phyloP scores from a whole-genome alignment of 1,140 invertebrate genomes.

The Helicorthomorpha holstii region DNA sequence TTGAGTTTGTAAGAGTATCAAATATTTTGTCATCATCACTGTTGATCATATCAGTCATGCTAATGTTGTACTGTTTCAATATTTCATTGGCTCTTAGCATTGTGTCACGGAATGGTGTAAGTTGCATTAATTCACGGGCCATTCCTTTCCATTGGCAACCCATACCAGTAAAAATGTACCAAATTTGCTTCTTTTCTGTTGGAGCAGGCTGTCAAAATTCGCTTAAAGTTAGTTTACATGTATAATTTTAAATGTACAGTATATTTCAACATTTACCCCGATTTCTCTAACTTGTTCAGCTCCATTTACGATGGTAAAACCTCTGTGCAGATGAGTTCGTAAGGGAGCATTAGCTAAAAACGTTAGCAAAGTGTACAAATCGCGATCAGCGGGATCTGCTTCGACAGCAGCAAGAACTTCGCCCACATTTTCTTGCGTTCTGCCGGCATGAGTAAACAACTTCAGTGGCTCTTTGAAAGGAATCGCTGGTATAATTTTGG shows the following conservation, averaged over 20 bases:
- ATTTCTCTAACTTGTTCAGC: no score
- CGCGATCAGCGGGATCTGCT: not conserved
- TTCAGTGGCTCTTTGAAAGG: slow-evolving; percentile 11
- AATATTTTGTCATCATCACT: slow-evolving; percentile 56
- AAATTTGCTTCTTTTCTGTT: slow-evolving; percentile 54
- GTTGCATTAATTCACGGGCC: slow-evolving; percentile 60
- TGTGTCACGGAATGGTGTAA: slow-evolving; percentile 59
- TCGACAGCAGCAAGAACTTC: slow-evolving; percentile 39
- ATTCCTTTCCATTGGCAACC: slow-evolving; percentile 92
- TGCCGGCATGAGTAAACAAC: slow-evolving; percentile 26
- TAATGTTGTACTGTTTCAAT: slow-evolving; percentile 54
- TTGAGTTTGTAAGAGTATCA: slow-evolving; percentile 68
- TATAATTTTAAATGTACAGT: not conserved
- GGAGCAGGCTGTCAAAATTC: slow-evolving; percentile 10
- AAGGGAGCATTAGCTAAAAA: not conserved
- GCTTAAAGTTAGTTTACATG: not conserved
- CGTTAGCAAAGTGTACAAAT: not conserved
- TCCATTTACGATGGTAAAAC: no score
- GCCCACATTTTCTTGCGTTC: slow-evolving; percentile 33
- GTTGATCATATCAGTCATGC: slow-evolving; percentile 61
- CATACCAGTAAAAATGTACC: slow-evolving; percentile 93
- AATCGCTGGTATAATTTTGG: not conserved
- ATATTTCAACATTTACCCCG: no score
- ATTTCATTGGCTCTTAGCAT: slow-evolving; percentile 43
- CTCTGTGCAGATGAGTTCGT: not conserved